A percentile compares a stretch with the other conserved stretches of the same genome.
Conservation (phyloP, 2,113 vertebrate genomes). For the Ibidorhyncha struthersii region DNA sequence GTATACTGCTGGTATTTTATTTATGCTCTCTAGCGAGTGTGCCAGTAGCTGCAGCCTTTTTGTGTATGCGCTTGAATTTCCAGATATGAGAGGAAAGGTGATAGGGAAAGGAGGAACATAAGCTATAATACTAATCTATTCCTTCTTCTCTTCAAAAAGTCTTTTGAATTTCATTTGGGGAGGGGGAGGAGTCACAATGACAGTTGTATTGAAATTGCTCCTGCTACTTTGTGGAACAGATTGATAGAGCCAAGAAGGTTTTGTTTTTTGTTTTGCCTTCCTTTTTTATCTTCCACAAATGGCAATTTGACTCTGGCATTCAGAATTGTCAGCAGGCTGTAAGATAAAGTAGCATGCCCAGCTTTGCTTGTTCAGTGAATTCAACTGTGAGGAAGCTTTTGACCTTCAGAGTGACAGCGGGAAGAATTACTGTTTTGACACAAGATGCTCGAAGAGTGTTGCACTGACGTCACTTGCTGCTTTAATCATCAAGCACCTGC, state of each 20-base stretch:
- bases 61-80: background rate
- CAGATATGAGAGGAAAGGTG: background rate
- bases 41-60: background rate
- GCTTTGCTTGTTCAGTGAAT: background rate
- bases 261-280: conserved; percentile 39
- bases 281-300: conserved; percentile 15
- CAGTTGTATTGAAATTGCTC: background rate
- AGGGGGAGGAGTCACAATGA: background rate
- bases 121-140: background rate
- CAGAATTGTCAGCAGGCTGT: conserved; percentile 7
- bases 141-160: background rate
- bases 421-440: conserved; percentile 7
- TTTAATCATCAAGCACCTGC: background rate
- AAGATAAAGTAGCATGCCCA: background rate
- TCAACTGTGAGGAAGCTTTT: background rate
- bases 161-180: background rate
- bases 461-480: background rate
- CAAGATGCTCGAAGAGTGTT: background rate
- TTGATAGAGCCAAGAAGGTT: background rate
- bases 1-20: background rate
- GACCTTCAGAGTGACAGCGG: conserved; percentile 38
- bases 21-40: background rate
- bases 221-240: background rate
- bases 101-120: background rate
- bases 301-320: conserved; percentile 33